A percentile compares a stretch with the other conserved stretches of the same genome.
Conservation (phyloP, 2,888 invertebrate species). For the Pandemis cinnamomeana region DNA sequence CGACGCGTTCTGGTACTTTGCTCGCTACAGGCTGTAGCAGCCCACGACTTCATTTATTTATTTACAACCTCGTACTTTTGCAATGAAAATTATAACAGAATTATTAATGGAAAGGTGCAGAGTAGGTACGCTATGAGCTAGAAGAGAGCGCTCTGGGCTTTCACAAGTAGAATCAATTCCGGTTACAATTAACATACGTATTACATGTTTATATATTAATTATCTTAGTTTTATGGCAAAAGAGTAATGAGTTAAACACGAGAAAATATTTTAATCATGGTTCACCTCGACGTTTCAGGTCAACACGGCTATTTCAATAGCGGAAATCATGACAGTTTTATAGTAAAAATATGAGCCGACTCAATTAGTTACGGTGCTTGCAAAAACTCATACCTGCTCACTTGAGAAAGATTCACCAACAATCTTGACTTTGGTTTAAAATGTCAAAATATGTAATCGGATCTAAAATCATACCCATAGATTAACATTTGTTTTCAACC, state of each 20-base stretch:
- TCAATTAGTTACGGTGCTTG: no score
- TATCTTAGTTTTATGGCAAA: background rate
- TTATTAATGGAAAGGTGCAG: background rate
- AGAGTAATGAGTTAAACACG: background rate
- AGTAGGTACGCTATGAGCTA: background rate
- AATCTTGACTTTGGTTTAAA: no score
- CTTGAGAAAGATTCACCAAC: no score
- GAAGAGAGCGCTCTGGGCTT: background rate
- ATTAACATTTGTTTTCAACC: no score
- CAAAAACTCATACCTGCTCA: no score
- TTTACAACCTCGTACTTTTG: constrained; percentile 12
- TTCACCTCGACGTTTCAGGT: no score
- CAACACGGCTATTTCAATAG: no score
- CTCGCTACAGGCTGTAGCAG: constrained; percentile 15
- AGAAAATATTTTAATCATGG: background rate
- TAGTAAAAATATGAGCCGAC: no score
- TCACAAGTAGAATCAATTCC: background rate
- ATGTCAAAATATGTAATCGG: no score
- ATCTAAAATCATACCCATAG: no score
- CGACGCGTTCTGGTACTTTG: constrained; percentile 41
- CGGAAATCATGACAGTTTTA: no score
- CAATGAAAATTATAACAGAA: background rate
- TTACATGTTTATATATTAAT: background rate
- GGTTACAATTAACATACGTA: background rate
- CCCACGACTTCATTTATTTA: constrained; percentile 18